These are phyloP conservation scores for Nebria ingens DNA, from an alignment of 1,140 invertebrate species.

Conservation along the genomic window DNA sequence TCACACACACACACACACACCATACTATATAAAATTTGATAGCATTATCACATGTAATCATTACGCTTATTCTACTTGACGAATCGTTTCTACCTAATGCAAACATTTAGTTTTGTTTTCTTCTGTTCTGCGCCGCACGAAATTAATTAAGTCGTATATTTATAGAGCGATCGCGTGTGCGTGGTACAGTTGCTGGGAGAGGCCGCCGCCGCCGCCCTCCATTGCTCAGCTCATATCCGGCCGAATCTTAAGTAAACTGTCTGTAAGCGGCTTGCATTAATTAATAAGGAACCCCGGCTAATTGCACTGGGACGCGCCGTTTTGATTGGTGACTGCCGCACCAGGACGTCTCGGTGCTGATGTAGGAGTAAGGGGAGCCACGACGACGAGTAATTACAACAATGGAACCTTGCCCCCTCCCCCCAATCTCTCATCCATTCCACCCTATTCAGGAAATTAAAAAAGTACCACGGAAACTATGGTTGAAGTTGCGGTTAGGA, in stretches of 20 bases:
- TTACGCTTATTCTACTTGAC: too few species aligned
- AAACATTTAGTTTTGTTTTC: too few species aligned
- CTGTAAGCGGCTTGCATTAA: constrained; percentile 33
- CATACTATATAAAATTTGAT: too few species aligned
- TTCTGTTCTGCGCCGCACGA: too few species aligned
- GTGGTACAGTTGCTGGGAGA: not conserved
- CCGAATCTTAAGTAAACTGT: constrained; percentile 32
- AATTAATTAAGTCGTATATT: not conserved
- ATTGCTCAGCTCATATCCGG: constrained; percentile 27
- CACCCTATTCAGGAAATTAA: constrained; percentile 4
- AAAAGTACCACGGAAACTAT: constrained; percentile 8
- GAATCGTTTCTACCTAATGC: too few species aligned
- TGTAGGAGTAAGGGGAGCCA: not conserved
- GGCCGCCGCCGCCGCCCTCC: not conserved
- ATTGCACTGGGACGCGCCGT: constrained; percentile 30
- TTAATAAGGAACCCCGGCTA: constrained; percentile 34
- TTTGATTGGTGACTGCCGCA: constrained; percentile 21
- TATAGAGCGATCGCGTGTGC: not conserved
- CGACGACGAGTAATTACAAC: constrained; percentile 5
- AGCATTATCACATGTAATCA: too few species aligned
- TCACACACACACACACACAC: too few species aligned
- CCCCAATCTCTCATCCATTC: not conserved
- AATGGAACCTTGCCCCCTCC: not conserved
- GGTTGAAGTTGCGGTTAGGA: not conserved
- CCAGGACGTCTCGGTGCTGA: not conserved